Base-by-base conservation (phyloP, 2,888 invertebrate genomes). In the Diaperis boleti region DNA sequence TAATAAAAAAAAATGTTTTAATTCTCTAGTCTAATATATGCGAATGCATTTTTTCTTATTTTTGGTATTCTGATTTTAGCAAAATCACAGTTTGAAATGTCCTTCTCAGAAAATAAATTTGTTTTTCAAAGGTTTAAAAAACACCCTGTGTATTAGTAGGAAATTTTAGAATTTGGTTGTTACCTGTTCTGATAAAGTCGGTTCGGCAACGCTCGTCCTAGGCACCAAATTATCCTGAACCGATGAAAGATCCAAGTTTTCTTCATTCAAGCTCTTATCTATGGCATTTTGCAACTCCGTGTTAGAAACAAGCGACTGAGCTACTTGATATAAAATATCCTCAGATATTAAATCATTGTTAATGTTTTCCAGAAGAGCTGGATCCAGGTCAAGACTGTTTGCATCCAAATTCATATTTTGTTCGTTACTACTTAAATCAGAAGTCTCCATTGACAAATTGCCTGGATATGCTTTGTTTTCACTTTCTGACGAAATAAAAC, bases 241-340 rank as follows among this genome's bases (percentile, higher is more conserved):
- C 7, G 76, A 45, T 2, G 77, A 72, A 70, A 82, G 65, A 15
- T 78, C 78, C 44, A 79, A 69, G 71, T 75, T 76, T 5, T 80
- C 81, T 49, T 82, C 82, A 37, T 79, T 79, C 22, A 81, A 73
- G 18, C 79, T 87, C 64, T 89, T 89, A 73, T 90, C 90, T 59
- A 90, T 89, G 14, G 89, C 89, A 77, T 89, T 90, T 74, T 90
- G 89, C 61, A 90, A 80, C 71, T 89, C 89, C 0, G 82, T 78
- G 69, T 89, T 89, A 59, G 89, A 89, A 6, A 89, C 90, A 15
- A 90, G 81, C 54, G 80, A 80, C 63, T 89, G 88, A 1, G 90
- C 90, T n/a, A 90, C 90, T 79, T 90, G 89, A 82, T 89, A 88
- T 31, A 90, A 78, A 67, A 90, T 84, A 79, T 90, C 90, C 69